Conservation (phyloP, 2,888 invertebrate genomes). For the Helobdella robusta region DNA sequence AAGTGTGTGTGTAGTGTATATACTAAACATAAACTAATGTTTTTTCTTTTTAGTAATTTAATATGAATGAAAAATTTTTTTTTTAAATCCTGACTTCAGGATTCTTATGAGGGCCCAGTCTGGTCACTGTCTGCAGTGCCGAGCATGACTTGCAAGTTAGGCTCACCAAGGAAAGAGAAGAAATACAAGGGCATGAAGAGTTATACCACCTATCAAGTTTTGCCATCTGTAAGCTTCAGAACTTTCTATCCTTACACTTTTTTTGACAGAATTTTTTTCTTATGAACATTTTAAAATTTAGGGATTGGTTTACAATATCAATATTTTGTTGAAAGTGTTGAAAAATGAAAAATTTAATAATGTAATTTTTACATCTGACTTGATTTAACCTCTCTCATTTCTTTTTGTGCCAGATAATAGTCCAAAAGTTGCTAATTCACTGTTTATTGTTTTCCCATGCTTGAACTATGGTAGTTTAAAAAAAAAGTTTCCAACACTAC, state of each 20-base stretch:
- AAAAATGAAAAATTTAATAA: background rate
- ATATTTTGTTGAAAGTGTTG: background rate
- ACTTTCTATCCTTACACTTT: background rate
- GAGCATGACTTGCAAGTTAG: conserved; percentile 73
- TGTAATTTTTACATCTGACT: background rate
- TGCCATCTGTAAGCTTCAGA: conserved; percentile 63
- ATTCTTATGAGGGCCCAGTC: conserved; percentile 62
- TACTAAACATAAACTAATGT: no score
- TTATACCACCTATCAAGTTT: conserved; percentile 89
- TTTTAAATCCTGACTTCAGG: conserved; percentile 42
- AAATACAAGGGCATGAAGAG: conserved; percentile 95
- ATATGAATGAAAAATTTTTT: background rate
- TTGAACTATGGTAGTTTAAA: no score
- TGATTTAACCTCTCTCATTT: background rate
- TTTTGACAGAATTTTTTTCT: background rate
- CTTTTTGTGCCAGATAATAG: no score
- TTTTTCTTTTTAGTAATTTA: background rate
- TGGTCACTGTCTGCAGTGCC: conserved; percentile 65
- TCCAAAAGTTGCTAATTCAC: no score
- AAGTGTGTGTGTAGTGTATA: no score
- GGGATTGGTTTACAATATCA: background rate
- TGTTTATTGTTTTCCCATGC: no score
- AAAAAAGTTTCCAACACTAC: conserved; percentile 34
- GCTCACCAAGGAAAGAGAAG: conserved; percentile 91
- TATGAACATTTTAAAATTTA: background rate